A percentile compares a stretch with the other conserved stretches of the same genome.
These are phyloP conservation scores for Agrotis ipsilon DNA, from an alignment of 2,888 invertebrate species.

Conservation along the genomic window DNA sequence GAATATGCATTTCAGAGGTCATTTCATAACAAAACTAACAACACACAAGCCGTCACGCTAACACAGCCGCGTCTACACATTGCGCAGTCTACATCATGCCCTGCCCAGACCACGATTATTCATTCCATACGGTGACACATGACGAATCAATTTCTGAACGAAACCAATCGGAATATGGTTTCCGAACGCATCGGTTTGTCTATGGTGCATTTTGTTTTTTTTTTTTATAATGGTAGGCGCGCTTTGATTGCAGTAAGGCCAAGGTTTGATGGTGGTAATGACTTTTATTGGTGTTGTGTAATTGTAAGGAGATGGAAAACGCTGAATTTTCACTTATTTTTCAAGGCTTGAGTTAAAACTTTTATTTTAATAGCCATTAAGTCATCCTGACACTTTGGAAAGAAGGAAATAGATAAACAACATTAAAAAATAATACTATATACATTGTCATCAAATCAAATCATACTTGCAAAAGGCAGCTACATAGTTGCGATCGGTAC, in stretches of 20 bases:
- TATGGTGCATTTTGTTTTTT: slow-evolving; percentile 57
- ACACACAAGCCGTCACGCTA: neutral
- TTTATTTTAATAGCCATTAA: no score
- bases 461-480: no score
- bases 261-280: slow-evolving; percentile 42
- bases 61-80: slow-evolving; percentile 68
- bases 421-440: no score
- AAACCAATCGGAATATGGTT: slow-evolving; percentile 75
- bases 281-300: slow-evolving; percentile 46
- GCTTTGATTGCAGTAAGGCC: slow-evolving; percentile 56
- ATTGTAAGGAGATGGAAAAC: neutral
- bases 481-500: no score
- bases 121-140: slow-evolving; percentile 89
- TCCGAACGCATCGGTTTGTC: slow-evolving; percentile 68
- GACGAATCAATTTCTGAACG: slow-evolving; percentile 88
- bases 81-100: slow-evolving; percentile 64
- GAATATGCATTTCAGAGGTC: neutral
- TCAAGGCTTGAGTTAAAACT: neutral
- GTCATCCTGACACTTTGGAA: no score
- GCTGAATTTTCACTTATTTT: neutral
- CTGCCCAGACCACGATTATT: slow-evolving; percentile 82
- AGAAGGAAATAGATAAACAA: no score
- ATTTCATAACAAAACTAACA: neutral
- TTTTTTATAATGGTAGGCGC: slow-evolving; percentile 61
- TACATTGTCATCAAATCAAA: no score